phyloP scores from a whole-genome alignment of 2,113 vertebrate genomes.

The Macaca nemestrina region DNA sequence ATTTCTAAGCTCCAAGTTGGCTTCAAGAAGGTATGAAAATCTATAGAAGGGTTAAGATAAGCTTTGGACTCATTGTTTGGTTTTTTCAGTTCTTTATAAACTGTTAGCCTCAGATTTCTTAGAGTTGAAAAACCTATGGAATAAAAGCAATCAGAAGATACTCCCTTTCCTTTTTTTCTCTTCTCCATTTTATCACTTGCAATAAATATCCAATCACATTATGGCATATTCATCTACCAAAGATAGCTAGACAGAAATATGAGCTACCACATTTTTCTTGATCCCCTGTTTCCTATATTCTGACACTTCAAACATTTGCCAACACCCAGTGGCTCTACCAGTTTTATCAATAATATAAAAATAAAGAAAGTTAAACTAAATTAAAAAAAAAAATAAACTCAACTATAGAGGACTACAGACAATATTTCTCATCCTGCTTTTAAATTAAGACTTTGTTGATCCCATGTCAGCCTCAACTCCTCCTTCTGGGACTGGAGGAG shows the following conservation, averaged over 20 bases:
- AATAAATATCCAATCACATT: background rate
- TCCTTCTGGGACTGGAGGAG: background rate
- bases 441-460: background rate
- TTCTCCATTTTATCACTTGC: background rate
- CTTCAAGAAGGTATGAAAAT: conserved; percentile 1
- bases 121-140: background rate
- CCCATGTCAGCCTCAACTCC: background rate
- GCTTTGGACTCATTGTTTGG: background rate
- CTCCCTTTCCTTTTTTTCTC: background rate
- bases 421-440: conserved; percentile 34
- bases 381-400: background rate
- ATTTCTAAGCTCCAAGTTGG: background rate
- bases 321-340: background rate
- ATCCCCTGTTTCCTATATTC: background rate
- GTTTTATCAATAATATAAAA: background rate
- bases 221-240: background rate
- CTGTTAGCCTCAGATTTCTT: background rate
- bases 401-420: background rate
- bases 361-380: background rate
- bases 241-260: background rate
- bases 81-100: background rate
- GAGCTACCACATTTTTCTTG: background rate
- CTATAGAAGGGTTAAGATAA: conserved; percentile 24
- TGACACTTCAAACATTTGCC: background rate
- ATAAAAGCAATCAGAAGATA: background rate